Base-by-base conservation (phyloP, 2,888 invertebrate genomes). In the Nycteola revayana region DNA sequence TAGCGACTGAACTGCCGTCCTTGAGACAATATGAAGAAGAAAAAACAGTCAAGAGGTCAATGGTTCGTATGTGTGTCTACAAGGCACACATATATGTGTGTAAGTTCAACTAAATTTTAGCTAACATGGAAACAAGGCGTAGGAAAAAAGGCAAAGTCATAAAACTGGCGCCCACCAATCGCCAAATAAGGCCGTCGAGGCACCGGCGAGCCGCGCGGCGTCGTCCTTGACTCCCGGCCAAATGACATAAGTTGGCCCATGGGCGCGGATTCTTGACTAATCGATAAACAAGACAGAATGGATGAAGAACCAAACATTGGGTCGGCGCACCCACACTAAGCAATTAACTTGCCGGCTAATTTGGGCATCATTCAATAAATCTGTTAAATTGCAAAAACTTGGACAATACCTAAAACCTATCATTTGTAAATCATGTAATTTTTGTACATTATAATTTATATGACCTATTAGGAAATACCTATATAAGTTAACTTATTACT, bases 201-300 rank as follows among this genome's bases (percentile, higher is more conserved):
- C 78, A 77, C 77, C 75, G 75, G 71, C 76, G 72, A 66, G 79
- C 77, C 72, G 75, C 61, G 69, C 73, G 68, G 60, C 72, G 63
- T 57, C 79, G 88, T 82, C 88, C 88, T 88, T 87, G 88, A 88
- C 82, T 84, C 82, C 80, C 79, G 66, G 85, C 88, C 87, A 87
- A 88, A 88, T 82, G 86, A 87, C 86, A 87, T 79, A 86, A 86
- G 84, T 85, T 85, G 78, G 86, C 77, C 86, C 81, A 87, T 85
- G 83, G 86, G 83, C 79, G 85, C 84, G 86, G 78, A 82, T 67
- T 84, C 79, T 80, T 77, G 71, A 71, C 81, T 77, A 85, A 87
- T 87, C 87, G 80, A 87, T 87, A 83, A 75, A 83, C 78, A 79
- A 81, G 75, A 73, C 78, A 59, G 67, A 80, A 81, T 76, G 65